Conservation (phyloP, 2,797 vertebrate genomes). For the Streptopelia turtur region DNA sequence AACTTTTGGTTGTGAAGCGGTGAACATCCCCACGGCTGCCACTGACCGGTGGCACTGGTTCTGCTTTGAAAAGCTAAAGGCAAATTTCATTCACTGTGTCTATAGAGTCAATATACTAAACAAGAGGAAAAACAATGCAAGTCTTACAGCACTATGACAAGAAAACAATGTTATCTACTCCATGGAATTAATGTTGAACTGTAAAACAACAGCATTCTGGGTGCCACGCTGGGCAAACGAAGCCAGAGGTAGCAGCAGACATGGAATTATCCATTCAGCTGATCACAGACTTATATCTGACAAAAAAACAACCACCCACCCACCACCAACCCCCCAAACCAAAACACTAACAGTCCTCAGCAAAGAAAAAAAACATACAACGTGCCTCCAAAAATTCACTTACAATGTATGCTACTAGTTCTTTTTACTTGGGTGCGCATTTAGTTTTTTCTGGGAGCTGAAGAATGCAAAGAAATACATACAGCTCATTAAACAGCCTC, state of each 20-base stretch:
- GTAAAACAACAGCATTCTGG: not conserved
- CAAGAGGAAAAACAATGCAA: not conserved
- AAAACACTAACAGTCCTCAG: not conserved
- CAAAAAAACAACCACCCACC: not conserved
- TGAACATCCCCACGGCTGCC: not conserved
- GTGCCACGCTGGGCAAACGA: not conserved
- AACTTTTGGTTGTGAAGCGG: conserved; percentile 22
- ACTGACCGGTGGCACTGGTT: not conserved
- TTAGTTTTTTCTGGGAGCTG: not conserved
- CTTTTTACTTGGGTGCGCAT: not conserved
- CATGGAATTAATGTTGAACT: conserved; percentile 10
- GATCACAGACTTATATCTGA: not conserved
- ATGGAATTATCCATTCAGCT: not conserved
- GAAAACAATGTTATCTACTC: not conserved
- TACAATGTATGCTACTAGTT: not conserved
- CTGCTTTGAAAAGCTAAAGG: not conserved
- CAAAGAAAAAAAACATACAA: not conserved
- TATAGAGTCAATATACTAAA: conserved; percentile 9
- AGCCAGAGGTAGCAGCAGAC: not conserved
- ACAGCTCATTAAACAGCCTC: not conserved
- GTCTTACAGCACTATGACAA: not conserved
- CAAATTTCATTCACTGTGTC: not conserved
- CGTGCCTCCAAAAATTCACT: not conserved
- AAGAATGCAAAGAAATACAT: not conserved
- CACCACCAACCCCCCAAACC: not conserved